Base-by-base conservation (phyloP, 2,113 vertebrate genomes). In the Corydoras sp. region DNA sequence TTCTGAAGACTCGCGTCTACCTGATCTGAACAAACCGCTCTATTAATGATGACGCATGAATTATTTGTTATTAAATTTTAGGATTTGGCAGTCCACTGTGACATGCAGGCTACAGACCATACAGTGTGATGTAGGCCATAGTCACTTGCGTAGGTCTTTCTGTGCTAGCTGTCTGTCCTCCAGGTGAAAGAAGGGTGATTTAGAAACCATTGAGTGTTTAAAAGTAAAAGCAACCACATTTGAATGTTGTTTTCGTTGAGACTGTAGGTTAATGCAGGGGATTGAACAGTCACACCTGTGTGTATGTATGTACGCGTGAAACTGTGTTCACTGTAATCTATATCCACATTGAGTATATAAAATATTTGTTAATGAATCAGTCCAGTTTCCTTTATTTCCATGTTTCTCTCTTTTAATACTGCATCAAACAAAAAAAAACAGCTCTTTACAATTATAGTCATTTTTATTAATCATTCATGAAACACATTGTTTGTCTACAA, bases 321-420 rank as follows among this genome's bases (percentile, higher is more conserved):
- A 89, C 76, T 83, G 87, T 89, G 90, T 89, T 88, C 86, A 87
- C 82, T 89, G 88, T 90, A 90, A 90, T 86, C 86, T 83, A 86
- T 88, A 85, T 87, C 87, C 84, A 87, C 85, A 88, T 85, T 86
- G 84, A 83, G 77, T 61, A 87, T 87, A 90, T 91, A 91, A 90
- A 91, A 76, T 84, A 87, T 91, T 91, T 90, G 88, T 88, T 89
- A 88, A 88, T 80, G 7, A 80, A 48, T 68, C 35, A 66, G 58
- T 68, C 30, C 51, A 32, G 60, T 74, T 43, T 43, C 35, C 0
- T 43, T 43, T 4, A 43, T 43, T 43, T 43, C 4, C 0, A 8
- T 43, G 35, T 43, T 43, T 2, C 1, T 43, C 35, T 4, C 4
- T 43, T 43, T 8, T 4, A 43, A 5, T 43, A 43, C 35, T 43